phyloP scores from a whole-genome alignment of 2,113 vertebrate genomes.

The Cottus gobio region DNA sequence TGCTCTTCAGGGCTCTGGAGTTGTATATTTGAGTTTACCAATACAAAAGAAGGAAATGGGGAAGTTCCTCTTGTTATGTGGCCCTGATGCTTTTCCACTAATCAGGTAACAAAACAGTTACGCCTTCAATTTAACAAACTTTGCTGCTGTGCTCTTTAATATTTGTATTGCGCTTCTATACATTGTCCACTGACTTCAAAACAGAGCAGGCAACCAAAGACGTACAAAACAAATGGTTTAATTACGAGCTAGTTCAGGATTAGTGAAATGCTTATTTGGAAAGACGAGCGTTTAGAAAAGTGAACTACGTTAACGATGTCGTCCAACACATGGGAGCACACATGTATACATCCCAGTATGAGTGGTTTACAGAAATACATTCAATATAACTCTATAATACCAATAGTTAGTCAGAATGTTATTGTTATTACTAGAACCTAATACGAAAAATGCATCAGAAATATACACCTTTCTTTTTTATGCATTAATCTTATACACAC shows the following conservation, averaged over 20 bases:
- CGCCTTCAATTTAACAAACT: constrained; percentile 48
- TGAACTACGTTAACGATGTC: constrained; percentile 22
- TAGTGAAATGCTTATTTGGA: constrained; percentile 54
- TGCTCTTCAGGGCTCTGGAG: constrained; percentile 40
- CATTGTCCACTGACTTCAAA: constrained; percentile 68
- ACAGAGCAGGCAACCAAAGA: constrained; percentile 54
- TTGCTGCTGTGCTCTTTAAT: constrained; percentile 50
- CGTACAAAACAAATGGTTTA: constrained; percentile 60
- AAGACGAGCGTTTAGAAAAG: constrained; percentile 25
- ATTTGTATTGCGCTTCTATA: constrained; percentile 56
- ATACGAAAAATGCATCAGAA: not conserved
- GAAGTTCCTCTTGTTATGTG: constrained; percentile 47
- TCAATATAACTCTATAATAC: not conserved
- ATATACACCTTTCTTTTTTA: not conserved
- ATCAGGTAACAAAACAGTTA: constrained; percentile 49
- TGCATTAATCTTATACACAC: not conserved
- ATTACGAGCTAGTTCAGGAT: constrained; percentile 40
- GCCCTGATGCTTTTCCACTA: constrained; percentile 13
- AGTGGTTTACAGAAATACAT: not conserved
- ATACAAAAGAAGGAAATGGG: constrained; percentile 42
- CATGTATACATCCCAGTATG: not conserved
- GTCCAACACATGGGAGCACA: not conserved
- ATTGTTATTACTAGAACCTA: not conserved
- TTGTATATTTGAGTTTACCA: constrained; percentile 68
- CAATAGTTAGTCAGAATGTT: not conserved